A percentile compares a stretch with the other conserved stretches of the same genome.
Evolutionary conservation across 1,140 invertebrate genomes (phyloP).

Genomic region (Drosophila setifemur): DNA sequence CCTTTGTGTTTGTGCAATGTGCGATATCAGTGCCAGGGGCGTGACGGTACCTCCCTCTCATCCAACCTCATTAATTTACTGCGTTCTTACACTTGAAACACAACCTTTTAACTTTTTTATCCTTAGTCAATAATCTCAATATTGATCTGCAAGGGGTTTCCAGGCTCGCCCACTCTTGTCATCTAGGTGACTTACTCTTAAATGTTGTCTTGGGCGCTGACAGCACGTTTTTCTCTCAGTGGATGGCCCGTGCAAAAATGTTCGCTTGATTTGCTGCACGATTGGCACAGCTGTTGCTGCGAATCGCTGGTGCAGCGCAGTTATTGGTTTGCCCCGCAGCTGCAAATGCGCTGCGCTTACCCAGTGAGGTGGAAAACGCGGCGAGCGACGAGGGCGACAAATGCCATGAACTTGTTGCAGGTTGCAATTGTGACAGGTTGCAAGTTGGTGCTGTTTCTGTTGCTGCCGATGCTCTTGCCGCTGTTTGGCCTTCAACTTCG

Average conservation of each 20-base stretch:
- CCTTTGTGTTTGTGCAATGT: slow-evolving; percentile 14
- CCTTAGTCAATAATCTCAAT: too few species aligned
- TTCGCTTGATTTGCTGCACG: slow-evolving; percentile 65
- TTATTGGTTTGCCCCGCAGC: slow-evolving; percentile 42
- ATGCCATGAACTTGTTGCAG: slow-evolving; percentile 71
- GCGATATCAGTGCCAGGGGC: slow-evolving; percentile 61
- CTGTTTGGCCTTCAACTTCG: slow-evolving; percentile 26
- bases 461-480: slow-evolving; percentile 1
- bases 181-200: too few species aligned
- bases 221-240: slow-evolving; percentile 8
- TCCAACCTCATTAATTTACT: background rate
- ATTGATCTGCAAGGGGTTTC: too few species aligned
- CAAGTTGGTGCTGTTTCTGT: slow-evolving; percentile 22
- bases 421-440: slow-evolving; percentile 55
- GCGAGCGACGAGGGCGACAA: slow-evolving; percentile 25
- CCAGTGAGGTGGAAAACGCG: slow-evolving; percentile 55
- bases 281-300: slow-evolving; percentile 53
- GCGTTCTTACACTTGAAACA: slow-evolving; percentile 4
- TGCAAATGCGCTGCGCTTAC: slow-evolving; percentile 50
- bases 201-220: too few species aligned
- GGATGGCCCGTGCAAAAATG: slow-evolving; percentile 49
- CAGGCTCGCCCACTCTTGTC: too few species aligned
- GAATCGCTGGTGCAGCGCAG: slow-evolving; percentile 14
- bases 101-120: too few species aligned
- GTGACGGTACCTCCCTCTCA: too few species aligned